Base-by-base conservation (phyloP, 2,888 invertebrate species). In the Hyles lineata region DNA sequence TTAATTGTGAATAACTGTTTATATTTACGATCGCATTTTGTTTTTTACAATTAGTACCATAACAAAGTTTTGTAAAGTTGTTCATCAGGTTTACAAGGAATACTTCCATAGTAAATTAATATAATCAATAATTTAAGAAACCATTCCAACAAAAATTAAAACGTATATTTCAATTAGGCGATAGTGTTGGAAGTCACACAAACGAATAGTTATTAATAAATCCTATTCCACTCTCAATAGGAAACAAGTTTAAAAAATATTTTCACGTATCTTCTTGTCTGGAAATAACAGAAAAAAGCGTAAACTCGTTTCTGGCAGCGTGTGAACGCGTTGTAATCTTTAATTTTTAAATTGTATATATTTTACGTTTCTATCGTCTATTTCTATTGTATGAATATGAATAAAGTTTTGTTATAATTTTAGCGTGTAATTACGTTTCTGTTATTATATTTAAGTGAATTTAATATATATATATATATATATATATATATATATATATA, bases 301-400 rank as follows among this genome's bases (percentile, higher is more conserved):
- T 63, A 62, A 72, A 72, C 63, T 72, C 35, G 72, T 67, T 72
- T 72, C 23, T 43, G 58, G 58, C 72, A 67, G 32, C 61, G 73
- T 62, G 73, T 55, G 70, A 73, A 70, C 73, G 73, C 73, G 73
- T 73, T 63, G 70, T 70, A 73, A 55, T 62, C 55, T 70, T 70
- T 62, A 61, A 55, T 70, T 62, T 67, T 67, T 21, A 43, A 50
- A 23, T 58, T 67, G 43, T 35, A 55, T 43, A 32, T 29, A 70
- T 55, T 70, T 58, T 55, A 6, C 2, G 5, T 67, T 50, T 43
- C 15, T 15, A 23, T 67, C 43, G 23, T 25, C 17, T 67, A 23
- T 50, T 23, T 15, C 50, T 43, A 50, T 67, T 43, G 17, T 50
- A 43, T n/a, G 7, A 35, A 21, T 63, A 23, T 25, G 1, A 35